A percentile compares a stretch with the other conserved stretches of the same genome.
Evolutionary conservation across 1,140 invertebrate species (phyloP).

Genomic region (Megalopta genalis): DNA sequence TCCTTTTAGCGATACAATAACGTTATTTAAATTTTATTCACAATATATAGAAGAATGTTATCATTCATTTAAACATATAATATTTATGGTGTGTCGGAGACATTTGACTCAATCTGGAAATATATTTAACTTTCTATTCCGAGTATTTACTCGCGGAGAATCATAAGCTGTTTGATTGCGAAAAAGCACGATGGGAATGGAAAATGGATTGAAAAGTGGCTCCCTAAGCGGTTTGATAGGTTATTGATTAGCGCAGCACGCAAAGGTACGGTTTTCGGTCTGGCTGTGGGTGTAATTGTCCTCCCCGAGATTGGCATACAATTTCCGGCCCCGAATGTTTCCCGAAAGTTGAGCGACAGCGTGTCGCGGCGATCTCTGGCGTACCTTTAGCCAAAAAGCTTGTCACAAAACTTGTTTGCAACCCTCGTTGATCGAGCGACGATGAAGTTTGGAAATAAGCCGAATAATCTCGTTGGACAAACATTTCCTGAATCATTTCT

Average conservation of each 20-base stretch:
- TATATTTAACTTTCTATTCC: too few relatives aligned
- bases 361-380: constrained; percentile 34
- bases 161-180: constrained; percentile 46
- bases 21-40: too few relatives aligned
- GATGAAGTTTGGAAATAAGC: not conserved
- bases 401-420: constrained; percentile 15
- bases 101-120: too few relatives aligned
- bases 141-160: not conserved
- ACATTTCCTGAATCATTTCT: not conserved
- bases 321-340: constrained; percentile 62
- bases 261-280: constrained; percentile 62
- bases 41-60: too few relatives aligned
- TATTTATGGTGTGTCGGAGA: too few relatives aligned
- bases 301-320: constrained; percentile 64
- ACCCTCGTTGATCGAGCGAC: constrained; percentile 4
- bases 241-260: constrained; percentile 55
- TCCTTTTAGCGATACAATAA: too few relatives aligned
- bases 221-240: constrained; percentile 61
- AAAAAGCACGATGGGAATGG: constrained; percentile 59
- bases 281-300: constrained; percentile 62
- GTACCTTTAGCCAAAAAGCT: not conserved
- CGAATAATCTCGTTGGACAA: not conserved
- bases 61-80: too few relatives aligned
- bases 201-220: constrained; percentile 66
- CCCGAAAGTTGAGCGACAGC: constrained; percentile 13